Evolutionary conservation across 2,888 invertebrate species (phyloP).

Genomic region (Drosophila hamatofila): DNA sequence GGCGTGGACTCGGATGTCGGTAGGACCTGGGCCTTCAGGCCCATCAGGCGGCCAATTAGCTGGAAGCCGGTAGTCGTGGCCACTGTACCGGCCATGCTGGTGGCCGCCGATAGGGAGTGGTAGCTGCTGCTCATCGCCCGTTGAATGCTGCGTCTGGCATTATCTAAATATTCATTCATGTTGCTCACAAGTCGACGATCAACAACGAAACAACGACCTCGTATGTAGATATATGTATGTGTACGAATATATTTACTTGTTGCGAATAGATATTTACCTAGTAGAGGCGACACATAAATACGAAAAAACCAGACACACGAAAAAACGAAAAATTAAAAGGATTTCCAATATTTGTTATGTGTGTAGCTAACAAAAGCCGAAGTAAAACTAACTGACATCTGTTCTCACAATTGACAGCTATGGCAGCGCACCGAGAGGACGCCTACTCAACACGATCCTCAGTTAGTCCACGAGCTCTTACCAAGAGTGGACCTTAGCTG

Average conservation of each 20-base stretch:
- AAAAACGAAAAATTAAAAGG: slow-evolving; percentile 14
- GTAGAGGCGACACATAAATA: slow-evolving; percentile 32
- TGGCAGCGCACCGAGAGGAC: not conserved
- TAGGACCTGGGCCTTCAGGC: not conserved
- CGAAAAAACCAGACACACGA: slow-evolving; percentile 29
- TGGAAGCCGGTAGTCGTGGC: slow-evolving; percentile 8
- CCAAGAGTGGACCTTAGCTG: not conserved
- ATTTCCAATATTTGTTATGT: slow-evolving; percentile 21
- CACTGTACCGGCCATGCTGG: slow-evolving; percentile 4
- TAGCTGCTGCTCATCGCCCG: slow-evolving; percentile 27
- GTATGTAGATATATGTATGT: not conserved
- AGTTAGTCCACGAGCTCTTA: not conserved
- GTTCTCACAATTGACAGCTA: not conserved
- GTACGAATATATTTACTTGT: not conserved
- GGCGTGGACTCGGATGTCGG: not conserved
- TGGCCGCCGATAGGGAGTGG: slow-evolving; percentile 18
- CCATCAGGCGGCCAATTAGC: slow-evolving; percentile 2
- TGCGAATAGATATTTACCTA: slow-evolving; percentile 20
- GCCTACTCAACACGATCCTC: slow-evolving; percentile 14
- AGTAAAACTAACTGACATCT: slow-evolving; percentile 24
- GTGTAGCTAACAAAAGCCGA: slow-evolving; percentile 29
- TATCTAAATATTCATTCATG: slow-evolving; percentile 46
- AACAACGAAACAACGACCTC: not conserved
- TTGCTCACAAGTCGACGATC: slow-evolving; percentile 8
- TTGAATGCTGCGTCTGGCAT: slow-evolving; percentile 31